phyloP scores from a whole-genome alignment of 2,888 invertebrate genomes.

The Drosophila pseudotakahashii region DNA sequence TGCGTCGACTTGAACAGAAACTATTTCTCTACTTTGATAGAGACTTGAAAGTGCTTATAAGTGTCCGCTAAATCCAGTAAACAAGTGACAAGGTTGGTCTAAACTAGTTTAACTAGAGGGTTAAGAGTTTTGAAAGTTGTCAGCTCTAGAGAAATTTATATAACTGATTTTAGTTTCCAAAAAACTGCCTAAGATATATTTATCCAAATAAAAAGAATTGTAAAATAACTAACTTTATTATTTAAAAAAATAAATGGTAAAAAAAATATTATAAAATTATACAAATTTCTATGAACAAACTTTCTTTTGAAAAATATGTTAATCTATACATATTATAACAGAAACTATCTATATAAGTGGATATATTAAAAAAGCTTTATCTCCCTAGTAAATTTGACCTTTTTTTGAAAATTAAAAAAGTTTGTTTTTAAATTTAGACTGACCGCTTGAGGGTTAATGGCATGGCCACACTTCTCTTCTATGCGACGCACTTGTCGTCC shows the following conservation, averaged over 20 bases:
- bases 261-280: too few species aligned
- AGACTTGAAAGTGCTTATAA: constrained; percentile 17
- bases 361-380: too few species aligned
- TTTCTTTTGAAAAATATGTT: too few species aligned
- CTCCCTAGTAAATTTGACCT: too few species aligned
- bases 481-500: constrained; percentile 19
- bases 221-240: too few species aligned
- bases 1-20: constrained; percentile 1
- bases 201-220: too few species aligned
- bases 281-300: too few species aligned
- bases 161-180: background rate
- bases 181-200: background rate
- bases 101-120: constrained; percentile 7
- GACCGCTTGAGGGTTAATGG: constrained; percentile 22
- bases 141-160: background rate
- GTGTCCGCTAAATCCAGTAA: constrained; percentile 14
- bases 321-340: too few species aligned
- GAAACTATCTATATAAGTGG: too few species aligned
- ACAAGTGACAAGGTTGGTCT: background rate
- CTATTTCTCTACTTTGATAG: constrained; percentile 3
- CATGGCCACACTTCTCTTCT: constrained; percentile 57
- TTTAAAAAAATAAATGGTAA: too few species aligned
- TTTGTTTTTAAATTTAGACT: background rate
- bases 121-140: constrained; percentile 1
- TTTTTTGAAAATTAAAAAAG: too few species aligned